Base-by-base conservation (phyloP, 35 echinoderm and acorn worm genomes). In the Anneissia japonica region DNA sequence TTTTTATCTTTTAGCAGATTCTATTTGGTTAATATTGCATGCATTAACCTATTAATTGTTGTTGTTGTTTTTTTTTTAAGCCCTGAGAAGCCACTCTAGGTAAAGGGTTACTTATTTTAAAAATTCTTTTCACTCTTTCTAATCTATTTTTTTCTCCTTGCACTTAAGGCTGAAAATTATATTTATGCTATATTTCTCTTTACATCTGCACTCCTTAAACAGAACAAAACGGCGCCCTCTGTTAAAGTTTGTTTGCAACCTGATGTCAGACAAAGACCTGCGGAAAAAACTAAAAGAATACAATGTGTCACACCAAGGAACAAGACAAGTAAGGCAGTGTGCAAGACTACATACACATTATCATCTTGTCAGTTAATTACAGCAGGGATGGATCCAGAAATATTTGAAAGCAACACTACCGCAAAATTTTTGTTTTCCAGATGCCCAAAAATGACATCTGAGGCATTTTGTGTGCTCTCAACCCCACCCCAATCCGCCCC, bases 241-340 rank as follows among this genome's bases (percentile, higher is more conserved):
- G 3, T 90, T 89, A 33, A 91, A 91, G 21, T 74, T 99, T 16
- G 92, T 99, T 0, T 94, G 88, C 35, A 99, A 91, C 46, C 41
- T 99, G 36, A 86, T 99, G 92, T 93, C 96, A 0, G 96, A 99
- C 23, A 99, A 92, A 87, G 92, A 99, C 12, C 40, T 99, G 36
- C 86, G 92, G 38, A 99, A 94, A 86, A 99, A 99, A 76, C 77
- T 99, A 23, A 99, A 86, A 82, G 92, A 99, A 46, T 83, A 94
- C 74, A 91, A 89, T 16, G 45, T 99, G 19, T 77, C 88, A 46
- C 31, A 78, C 19, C 92, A 94, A 82, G 96, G 96, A 45, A 94
- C 78, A 28, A 85, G 84, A 76, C 83, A 89, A 84, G 96, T 99
- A 78, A 88, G 82, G 37, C 36, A 4, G 17, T 30, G 21, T 46